These are phyloP conservation scores for Onychomys arenicola DNA, from an alignment of 2,797 vertebrate genomes.

Conservation along the genomic window DNA sequence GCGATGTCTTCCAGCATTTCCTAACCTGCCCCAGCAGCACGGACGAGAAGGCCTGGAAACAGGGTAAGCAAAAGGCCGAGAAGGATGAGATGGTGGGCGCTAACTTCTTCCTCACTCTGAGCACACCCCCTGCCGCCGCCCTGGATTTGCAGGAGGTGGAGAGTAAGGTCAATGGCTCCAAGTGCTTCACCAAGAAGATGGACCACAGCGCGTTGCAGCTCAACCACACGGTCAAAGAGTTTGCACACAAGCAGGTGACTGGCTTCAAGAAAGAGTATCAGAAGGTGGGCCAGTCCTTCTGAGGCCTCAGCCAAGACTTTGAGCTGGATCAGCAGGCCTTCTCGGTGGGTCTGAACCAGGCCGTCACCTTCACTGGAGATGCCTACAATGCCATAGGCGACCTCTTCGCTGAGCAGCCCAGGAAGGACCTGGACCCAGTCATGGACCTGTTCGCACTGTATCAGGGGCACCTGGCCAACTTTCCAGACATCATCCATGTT, in stretches of 20 bases:
- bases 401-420: conserved; percentile 96
- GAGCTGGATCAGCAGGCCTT: too few species aligned
- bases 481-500: conserved; percentile 99
- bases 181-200: too few species aligned
- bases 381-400: conserved; percentile 96
- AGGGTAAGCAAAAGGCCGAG: conserved; percentile 97
- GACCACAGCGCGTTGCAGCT: conserved; percentile 95
- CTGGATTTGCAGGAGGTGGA: too few species aligned
- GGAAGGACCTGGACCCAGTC: conserved; percentile 95
- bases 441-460: conserved; percentile 98
- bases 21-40: conserved; percentile 93
- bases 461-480: conserved; percentile 98
- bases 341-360: too few species aligned
- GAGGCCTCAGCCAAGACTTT: too few species aligned
- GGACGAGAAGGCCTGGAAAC: conserved; percentile 98
- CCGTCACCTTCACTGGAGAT: conserved; percentile 96
- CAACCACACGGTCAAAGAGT: conserved; percentile 94
- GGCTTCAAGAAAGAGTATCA: too few species aligned
- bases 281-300: too few species aligned
- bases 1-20: too few species aligned
- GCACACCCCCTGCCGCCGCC: too few species aligned
- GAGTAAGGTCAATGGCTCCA: too few species aligned
- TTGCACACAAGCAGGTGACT: too few species aligned
- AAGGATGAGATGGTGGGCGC: conserved; percentile 99
- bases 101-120: conserved; percentile 98